Percentiles rank a stretch among this genome's conserved stretches.
Evolutionary conservation across 2,888 invertebrate species (phyloP).

Genomic region (Dryococelus australis): DNA sequence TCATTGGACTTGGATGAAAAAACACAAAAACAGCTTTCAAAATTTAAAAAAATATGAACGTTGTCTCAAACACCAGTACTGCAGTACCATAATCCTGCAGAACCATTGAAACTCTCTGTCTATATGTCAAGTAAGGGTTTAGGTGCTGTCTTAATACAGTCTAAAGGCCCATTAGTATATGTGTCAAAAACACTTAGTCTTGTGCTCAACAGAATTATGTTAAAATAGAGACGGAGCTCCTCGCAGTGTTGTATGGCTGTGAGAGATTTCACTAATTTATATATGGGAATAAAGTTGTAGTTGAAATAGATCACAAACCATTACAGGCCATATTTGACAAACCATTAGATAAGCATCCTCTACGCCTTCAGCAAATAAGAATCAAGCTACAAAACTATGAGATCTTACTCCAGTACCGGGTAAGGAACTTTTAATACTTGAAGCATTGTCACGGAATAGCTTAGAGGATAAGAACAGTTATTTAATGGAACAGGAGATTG

Average conservation of each 20-base stretch:
- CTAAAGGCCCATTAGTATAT: background rate
- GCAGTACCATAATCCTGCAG: background rate
- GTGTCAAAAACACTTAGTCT: background rate
- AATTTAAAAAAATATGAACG: no score
- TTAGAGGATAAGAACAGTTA: background rate
- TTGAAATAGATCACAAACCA: background rate
- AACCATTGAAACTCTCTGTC: background rate
- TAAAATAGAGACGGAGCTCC: background rate
- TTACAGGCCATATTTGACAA: background rate
- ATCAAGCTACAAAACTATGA: background rate
- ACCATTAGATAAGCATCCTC: background rate
- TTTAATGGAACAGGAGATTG: background rate
- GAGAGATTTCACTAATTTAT: background rate
- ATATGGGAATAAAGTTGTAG: background rate
- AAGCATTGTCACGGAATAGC: background rate
- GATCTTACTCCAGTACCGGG: background rate
- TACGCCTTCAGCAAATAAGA: background rate
- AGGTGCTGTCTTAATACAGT: background rate
- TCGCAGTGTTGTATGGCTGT: background rate
- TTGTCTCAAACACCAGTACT: background rate
- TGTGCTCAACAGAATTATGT: background rate
- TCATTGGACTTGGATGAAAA: background rate
- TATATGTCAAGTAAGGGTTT: background rate
- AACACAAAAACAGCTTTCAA: background rate
- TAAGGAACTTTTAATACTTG: no score